Percentiles rank a stretch among this genome's conserved stretches.
phyloP scores from a whole-genome alignment of 2,113 vertebrate genomes.

The Hippocampus abdominalis region DNA sequence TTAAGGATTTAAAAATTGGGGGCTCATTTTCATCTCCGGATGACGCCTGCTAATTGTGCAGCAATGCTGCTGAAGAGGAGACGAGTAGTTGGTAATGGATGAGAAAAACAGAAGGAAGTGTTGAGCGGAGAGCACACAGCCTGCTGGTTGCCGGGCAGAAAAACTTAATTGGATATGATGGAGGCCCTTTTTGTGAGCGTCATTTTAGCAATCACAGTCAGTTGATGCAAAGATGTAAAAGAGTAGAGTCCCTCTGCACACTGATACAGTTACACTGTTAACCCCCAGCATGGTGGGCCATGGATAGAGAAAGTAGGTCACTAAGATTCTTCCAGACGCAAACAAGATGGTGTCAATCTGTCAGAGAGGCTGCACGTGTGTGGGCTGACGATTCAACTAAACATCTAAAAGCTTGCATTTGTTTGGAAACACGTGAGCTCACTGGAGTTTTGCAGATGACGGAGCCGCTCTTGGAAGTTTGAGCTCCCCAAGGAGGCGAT shows the following conservation, averaged over 20 bases:
- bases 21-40: neutral
- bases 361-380: constrained; percentile 12
- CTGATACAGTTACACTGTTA: constrained; percentile 62
- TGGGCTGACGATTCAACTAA: constrained; percentile 24
- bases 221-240: constrained; percentile 14
- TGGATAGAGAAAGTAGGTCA: constrained; percentile 59
- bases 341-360: constrained; percentile 46
- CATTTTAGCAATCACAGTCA: constrained; percentile 59
- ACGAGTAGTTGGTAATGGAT: constrained; percentile 10
- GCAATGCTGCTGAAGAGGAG: constrained; percentile 2
- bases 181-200: constrained; percentile 30
- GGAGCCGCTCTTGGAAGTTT: constrained; percentile 21
- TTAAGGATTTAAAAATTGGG: neutral
- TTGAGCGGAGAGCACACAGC: constrained; percentile 22
- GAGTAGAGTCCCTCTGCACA: constrained; percentile 31
- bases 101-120: constrained; percentile 19
- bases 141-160: constrained; percentile 45
- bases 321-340: constrained; percentile 36
- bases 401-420: constrained; percentile 30
- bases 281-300: constrained; percentile 43
- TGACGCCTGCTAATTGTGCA: neutral
- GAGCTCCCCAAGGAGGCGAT: constrained; percentile 48
- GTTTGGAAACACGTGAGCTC: constrained; percentile 14
- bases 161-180: constrained; percentile 30
- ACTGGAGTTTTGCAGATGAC: constrained; percentile 28